These are phyloP conservation scores for Argentina silus DNA, from an alignment of 2,797 vertebrate genomes.

Conservation along the genomic window DNA sequence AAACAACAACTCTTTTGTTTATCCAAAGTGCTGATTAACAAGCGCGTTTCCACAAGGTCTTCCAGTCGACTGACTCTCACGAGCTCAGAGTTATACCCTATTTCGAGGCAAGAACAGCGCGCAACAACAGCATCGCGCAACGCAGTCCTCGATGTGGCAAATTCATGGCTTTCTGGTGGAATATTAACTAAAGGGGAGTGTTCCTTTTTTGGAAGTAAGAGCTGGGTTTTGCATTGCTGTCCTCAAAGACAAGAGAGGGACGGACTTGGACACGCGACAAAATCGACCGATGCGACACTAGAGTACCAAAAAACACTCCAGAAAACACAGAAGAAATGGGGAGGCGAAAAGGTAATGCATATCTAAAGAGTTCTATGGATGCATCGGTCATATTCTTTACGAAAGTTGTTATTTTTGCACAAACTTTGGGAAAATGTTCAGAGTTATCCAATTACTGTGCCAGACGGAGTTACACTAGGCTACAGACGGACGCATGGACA, in stretches of 20 bases:
- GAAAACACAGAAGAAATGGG: slow-evolving; percentile 47
- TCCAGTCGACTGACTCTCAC: no score
- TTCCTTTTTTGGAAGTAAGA: slow-evolving; percentile 28
- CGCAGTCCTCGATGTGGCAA: background rate
- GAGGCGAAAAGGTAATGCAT: slow-evolving; percentile 44
- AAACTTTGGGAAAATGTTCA: no score
- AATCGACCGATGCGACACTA: slow-evolving; percentile 31
- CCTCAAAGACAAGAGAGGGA: slow-evolving; percentile 47
- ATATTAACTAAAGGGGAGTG: slow-evolving; percentile 63
- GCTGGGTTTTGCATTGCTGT: slow-evolving; percentile 1
- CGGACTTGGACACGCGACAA: slow-evolving; percentile 54
- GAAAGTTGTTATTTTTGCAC: no score
- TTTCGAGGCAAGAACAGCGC: background rate
- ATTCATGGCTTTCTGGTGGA: slow-evolving; percentile 47
- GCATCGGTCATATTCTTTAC: no score
- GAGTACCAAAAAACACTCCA: slow-evolving; percentile 41
- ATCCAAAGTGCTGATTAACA: background rate
- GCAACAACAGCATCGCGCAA: background rate
- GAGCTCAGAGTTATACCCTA: no score
- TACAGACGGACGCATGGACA: no score
- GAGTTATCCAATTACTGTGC: no score
- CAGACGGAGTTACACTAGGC: no score
- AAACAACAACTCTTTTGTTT: slow-evolving; percentile 21
- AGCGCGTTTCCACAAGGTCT: background rate
- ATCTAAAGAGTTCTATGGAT: background rate